Conservation (phyloP, 2,113 vertebrate species). For the Mormyrus lacerda region DNA sequence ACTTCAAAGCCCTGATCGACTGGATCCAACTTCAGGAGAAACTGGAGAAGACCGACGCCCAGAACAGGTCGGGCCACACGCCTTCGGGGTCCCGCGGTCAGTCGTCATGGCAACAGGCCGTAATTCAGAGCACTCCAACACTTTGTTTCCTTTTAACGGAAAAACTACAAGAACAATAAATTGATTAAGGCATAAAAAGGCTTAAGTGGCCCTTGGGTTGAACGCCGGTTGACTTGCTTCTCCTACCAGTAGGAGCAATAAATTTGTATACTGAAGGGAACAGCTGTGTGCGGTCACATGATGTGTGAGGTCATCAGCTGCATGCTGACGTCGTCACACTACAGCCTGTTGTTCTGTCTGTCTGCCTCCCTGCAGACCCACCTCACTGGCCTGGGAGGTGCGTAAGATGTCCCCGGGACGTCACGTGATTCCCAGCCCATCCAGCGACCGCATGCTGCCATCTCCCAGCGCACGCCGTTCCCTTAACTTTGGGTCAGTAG, state of each 20-base stretch:
- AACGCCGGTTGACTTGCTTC: slow-evolving; percentile 40
- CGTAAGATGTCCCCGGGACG: slow-evolving; percentile 98
- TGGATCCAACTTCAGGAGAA: slow-evolving; percentile 99
- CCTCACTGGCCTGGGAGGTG: slow-evolving; percentile 95
- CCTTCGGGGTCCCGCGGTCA: neutral
- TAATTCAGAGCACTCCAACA: slow-evolving; percentile 50
- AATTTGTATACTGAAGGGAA: neutral
- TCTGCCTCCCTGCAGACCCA: slow-evolving; percentile 65
- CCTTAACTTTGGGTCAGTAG: slow-evolving; percentile 83
- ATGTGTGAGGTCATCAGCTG: neutral
- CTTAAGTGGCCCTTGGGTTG: slow-evolving; percentile 37
- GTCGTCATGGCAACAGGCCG: slow-evolving; percentile 30
- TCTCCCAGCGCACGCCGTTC: slow-evolving; percentile 76
- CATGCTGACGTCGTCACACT: neutral
- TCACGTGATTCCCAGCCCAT: slow-evolving; percentile 86
- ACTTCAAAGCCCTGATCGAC: slow-evolving; percentile 97
- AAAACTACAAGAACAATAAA: slow-evolving; percentile 50
- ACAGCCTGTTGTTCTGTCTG: neutral
- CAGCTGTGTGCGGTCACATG: neutral
- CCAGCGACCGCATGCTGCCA: slow-evolving; percentile 80
- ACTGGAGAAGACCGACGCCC: slow-evolving; percentile 94
- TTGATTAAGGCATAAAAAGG: slow-evolving; percentile 52
- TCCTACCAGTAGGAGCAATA: slow-evolving; percentile 20
- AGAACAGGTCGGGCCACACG: slow-evolving; percentile 75
- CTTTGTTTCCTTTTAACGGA: slow-evolving; percentile 57